Percentiles rank a stretch among this genome's conserved stretches.
Evolutionary conservation across 2,113 vertebrate species (phyloP).

Genomic region (Romanogobio albipinnatus): DNA sequence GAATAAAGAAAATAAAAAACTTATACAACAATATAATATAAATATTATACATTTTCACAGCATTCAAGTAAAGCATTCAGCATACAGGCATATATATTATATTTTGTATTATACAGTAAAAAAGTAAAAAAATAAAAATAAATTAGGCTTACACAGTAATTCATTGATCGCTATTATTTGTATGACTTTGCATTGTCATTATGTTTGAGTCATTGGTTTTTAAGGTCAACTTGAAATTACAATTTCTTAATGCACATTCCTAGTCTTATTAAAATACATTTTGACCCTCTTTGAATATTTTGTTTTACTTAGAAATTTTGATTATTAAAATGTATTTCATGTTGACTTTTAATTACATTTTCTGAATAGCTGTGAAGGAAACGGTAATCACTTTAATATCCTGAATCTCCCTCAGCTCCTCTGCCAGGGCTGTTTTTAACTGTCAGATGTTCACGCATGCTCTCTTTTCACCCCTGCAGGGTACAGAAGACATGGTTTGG

Average conservation of each 20-base stretch:
- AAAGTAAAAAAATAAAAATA: too few relatives aligned
- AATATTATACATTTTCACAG: too few relatives aligned
- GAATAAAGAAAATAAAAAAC: too few relatives aligned
- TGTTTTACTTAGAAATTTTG: background rate
- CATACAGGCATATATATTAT: too few relatives aligned
- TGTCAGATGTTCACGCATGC: conserved; percentile 17
- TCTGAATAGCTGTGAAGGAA: background rate
- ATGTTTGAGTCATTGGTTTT: background rate
- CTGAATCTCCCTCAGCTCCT: background rate
- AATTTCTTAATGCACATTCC: background rate
- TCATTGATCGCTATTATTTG: too few relatives aligned
- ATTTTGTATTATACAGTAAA: too few relatives aligned
- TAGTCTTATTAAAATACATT: background rate
- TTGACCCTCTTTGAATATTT: background rate
- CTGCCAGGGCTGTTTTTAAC: background rate
- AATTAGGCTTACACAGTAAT: too few relatives aligned
- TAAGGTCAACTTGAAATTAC: background rate
- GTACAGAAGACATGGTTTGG: conserved; percentile 78
- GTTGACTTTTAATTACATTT: background rate
- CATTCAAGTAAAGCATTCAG: too few relatives aligned
- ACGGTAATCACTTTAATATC: background rate
- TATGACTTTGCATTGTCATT: too few relatives aligned
- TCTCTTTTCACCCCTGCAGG: conserved; percentile 70
- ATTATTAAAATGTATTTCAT: background rate
- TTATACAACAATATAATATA: too few relatives aligned